A percentile compares a stretch with the other conserved stretches of the same genome.
Conservation (phyloP, 2,888 invertebrate genomes). For the Callinectes sapidus region DNA sequence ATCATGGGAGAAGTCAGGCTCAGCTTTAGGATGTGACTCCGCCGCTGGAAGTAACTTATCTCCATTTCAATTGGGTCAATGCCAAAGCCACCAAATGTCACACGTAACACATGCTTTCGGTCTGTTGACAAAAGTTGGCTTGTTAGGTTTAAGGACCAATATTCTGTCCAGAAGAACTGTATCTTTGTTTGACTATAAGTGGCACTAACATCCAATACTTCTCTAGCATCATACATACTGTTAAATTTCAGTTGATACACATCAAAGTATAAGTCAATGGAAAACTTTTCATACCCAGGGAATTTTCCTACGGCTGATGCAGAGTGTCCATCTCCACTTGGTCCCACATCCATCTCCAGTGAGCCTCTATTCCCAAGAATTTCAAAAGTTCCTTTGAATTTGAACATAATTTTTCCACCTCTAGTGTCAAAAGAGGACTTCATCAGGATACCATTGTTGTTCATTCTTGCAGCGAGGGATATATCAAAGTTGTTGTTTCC, state of each 20-base stretch:
- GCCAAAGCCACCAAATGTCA: constrained; percentile 40
- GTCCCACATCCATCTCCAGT: constrained; percentile 17
- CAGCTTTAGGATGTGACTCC: constrained; percentile 3
- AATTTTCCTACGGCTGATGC: constrained; percentile 32
- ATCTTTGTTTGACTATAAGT: constrained; percentile 42
- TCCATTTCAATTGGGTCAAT: neutral
- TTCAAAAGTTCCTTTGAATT: constrained; percentile 39
- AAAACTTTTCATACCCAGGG: constrained; percentile 28
- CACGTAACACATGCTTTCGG: neutral
- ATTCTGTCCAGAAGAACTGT: constrained; percentile 33
- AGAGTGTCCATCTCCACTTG: neutral
- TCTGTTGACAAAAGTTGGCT: neutral
- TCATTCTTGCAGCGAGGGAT: constrained; percentile 26
- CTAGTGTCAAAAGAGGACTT: constrained; percentile 30
- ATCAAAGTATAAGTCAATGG: constrained; percentile 3
- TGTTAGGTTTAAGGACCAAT: constrained; percentile 23
- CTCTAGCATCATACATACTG: neutral
- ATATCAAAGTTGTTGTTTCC: constrained; percentile 34
- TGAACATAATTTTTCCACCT: constrained; percentile 31
- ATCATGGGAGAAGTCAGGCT: neutral
- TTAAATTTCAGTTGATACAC: constrained; percentile 33
- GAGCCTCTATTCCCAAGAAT: constrained; percentile 22
- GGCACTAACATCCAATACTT: constrained; percentile 9
- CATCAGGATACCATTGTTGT: constrained; percentile 33
- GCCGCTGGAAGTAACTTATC: neutral